Percentiles rank a stretch among this genome's conserved stretches.
Evolutionary conservation across 2,888 invertebrate genomes (phyloP).

Genomic region (Philhelius pedissequus): DNA sequence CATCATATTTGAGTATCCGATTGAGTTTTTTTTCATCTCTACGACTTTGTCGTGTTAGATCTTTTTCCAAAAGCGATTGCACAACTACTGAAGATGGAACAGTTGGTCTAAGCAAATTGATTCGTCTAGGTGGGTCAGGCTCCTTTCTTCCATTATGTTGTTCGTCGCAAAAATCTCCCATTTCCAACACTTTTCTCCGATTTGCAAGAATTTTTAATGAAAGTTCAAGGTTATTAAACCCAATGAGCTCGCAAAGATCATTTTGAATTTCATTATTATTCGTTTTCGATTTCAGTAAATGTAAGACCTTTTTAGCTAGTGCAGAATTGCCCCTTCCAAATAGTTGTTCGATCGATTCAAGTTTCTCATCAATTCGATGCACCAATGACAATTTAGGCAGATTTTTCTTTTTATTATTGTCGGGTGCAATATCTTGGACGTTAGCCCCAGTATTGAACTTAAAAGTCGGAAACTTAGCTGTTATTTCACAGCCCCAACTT

Average conservation of each 20-base stretch:
- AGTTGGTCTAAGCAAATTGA: conserved; percentile 80
- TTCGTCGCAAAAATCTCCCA: conserved; percentile 72
- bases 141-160: conserved; percentile 72
- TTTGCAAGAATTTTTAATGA: conserved; percentile 84
- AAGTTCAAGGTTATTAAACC: conserved; percentile 90
- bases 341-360: not conserved
- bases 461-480: conserved; percentile 60
- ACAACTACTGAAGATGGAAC: conserved; percentile 91
- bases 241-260: conserved; percentile 91
- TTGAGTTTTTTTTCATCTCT: conserved; percentile 90
- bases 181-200: conserved; percentile 80
- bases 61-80: conserved; percentile 90
- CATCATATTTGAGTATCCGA: conserved; percentile 73
- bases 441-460: conserved; percentile 58
- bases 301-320: not conserved
- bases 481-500: conserved; percentile 73
- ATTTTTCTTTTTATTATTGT: conserved; percentile 69
- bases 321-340: not conserved
- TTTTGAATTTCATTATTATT: conserved; percentile 87
- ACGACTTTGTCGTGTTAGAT: conserved; percentile 86
- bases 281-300: conserved; percentile 81
- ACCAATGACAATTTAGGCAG: conserved; percentile 72
- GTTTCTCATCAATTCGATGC: conserved; percentile 64
- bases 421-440: conserved; percentile 72
- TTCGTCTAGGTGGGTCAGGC: conserved; percentile 30